Evolutionary conservation across 1,140 invertebrate species (phyloP).

Genomic region (Atopsyche davidsoni): DNA sequence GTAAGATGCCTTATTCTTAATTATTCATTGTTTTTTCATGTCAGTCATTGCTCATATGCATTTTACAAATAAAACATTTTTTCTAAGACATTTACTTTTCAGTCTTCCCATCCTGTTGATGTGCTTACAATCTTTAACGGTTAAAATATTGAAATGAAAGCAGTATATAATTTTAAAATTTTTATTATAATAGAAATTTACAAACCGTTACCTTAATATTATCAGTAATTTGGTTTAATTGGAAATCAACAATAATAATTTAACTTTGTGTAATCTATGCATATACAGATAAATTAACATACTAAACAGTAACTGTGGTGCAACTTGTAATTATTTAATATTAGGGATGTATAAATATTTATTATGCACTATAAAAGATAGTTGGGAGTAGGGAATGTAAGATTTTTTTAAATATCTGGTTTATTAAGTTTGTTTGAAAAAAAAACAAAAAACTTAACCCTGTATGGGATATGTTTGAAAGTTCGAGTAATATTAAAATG

Average conservation of each 20-base stretch:
- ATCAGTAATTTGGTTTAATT: not conserved
- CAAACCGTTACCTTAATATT: not conserved
- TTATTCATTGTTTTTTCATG: not conserved
- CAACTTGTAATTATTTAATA: no score
- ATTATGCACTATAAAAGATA: no score
- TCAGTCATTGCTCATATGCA: conserved; percentile 5
- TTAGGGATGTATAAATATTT: no score
- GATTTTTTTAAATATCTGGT: no score
- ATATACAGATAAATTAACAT: no score
- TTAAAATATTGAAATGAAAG: not conserved
- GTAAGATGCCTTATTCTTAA: conserved; percentile 5
- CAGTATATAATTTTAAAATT: not conserved
- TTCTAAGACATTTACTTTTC: not conserved
- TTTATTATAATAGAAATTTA: not conserved
- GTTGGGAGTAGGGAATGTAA: no score
- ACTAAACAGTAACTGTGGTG: no score
- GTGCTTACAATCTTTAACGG: not conserved
- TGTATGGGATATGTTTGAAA: no score
- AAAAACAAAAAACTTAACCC: no score
- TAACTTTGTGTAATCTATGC: not conserved
- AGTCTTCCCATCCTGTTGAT: not conserved
- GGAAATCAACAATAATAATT: not conserved
- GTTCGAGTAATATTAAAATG: no score
- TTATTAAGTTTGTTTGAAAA: no score
- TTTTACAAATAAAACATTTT: conserved; percentile 12